Evolutionary conservation across 2,113 vertebrate genomes (phyloP).

Genomic region (Oncorhynchus mykiss): DNA sequence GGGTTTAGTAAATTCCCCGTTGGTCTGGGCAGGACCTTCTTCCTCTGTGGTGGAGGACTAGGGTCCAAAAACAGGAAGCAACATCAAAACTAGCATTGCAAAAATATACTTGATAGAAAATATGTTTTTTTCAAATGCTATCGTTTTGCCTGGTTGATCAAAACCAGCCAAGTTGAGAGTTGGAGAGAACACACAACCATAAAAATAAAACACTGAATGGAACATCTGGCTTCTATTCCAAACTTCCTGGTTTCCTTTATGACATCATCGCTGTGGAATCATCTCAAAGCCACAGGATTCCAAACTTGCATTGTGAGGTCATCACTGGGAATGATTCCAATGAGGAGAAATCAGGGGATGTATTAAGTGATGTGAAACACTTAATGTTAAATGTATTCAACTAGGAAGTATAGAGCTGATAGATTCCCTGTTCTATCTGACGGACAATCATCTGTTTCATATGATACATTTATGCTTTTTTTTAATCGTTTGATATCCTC

Average conservation of each 20-base stretch:
- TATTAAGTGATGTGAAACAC: too few species aligned
- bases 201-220: not conserved
- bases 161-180: not conserved
- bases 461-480: too few species aligned
- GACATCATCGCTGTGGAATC: not conserved
- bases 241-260: not conserved
- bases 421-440: too few species aligned
- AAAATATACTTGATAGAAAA: not conserved
- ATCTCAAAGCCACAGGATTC: not conserved
- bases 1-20: slow-evolving; percentile 82
- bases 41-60: slow-evolving; percentile 59
- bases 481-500: too few species aligned
- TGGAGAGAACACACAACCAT: not conserved
- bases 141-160: not conserved
- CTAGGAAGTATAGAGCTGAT: too few species aligned
- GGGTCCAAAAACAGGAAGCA: not conserved
- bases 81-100: not conserved
- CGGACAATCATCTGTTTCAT: too few species aligned
- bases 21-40: slow-evolving; percentile 77
- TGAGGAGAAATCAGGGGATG: too few species aligned
- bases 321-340: too few species aligned
- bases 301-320: not conserved
- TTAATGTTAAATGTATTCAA: too few species aligned
- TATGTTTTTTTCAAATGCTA: too few species aligned
- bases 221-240: not conserved